Conservation (phyloP, 2,113 vertebrate species). For the Syrrhaptes paradoxus region DNA sequence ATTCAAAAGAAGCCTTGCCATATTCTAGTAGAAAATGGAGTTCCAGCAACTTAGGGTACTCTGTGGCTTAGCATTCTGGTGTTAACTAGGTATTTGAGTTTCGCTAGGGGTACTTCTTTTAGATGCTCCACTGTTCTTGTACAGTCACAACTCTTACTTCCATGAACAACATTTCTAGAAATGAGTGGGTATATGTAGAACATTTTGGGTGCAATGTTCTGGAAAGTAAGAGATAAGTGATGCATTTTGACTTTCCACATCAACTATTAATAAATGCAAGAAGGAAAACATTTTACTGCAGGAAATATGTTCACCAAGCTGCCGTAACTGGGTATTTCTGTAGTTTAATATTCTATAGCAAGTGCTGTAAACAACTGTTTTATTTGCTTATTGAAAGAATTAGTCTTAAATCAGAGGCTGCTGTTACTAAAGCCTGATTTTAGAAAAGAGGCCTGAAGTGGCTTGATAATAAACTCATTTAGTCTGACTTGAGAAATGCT, state of each 20-base stretch:
- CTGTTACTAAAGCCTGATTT: neutral
- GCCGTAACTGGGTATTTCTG: neutral
- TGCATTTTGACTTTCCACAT: slow-evolving; percentile 48
- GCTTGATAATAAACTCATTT: slow-evolving; percentile 56
- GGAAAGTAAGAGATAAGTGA: slow-evolving; percentile 54
- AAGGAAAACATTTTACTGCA: slow-evolving; percentile 15
- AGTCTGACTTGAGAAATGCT: neutral
- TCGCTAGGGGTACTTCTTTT: slow-evolving; percentile 66
- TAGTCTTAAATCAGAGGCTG: neutral
- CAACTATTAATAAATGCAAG: slow-evolving; percentile 59
- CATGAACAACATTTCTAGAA: slow-evolving; percentile 63
- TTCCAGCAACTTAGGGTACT: slow-evolving; percentile 13
- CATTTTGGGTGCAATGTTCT: slow-evolving; percentile 59
- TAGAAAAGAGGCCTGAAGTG: slow-evolving; percentile 1
- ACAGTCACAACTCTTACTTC: slow-evolving; percentile 76
- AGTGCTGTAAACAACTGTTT: neutral
- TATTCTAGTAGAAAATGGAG: slow-evolving; percentile 67
- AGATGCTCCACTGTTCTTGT: slow-evolving; percentile 67
- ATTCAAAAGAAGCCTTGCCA: slow-evolving; percentile 63
- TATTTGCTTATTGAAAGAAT: neutral
- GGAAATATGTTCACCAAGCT: slow-evolving; percentile 45
- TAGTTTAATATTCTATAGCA: neutral
- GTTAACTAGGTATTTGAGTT: slow-evolving; percentile 70
- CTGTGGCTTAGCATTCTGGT: slow-evolving; percentile 60
- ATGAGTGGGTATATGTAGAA: slow-evolving; percentile 30